Evolutionary conservation across 2,797 vertebrate species (phyloP).

Genomic region (Eidolon dupreanum): DNA sequence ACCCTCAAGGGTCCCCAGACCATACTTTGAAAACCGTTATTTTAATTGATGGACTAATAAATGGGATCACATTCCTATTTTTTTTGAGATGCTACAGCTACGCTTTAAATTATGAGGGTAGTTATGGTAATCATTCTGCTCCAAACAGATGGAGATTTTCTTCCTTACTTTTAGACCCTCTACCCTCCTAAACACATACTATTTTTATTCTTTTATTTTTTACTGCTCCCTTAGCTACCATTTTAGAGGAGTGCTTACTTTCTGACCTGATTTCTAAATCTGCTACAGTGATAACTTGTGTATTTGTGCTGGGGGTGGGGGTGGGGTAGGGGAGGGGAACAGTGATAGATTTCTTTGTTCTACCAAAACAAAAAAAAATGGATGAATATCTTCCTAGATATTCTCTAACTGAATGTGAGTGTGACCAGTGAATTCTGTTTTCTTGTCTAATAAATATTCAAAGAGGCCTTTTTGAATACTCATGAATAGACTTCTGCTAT

Average conservation of each 20-base stretch:
- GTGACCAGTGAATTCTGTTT: slow-evolving; percentile 28
- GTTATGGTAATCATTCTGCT: slow-evolving; percentile 6
- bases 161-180: not conserved
- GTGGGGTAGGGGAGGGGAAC: no score
- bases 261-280: not conserved
- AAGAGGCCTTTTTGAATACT: slow-evolving; percentile 37
- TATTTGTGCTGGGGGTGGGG: not conserved
- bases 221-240: not conserved
- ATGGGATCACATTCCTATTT: not conserved
- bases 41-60: not conserved
- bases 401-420: not conserved
- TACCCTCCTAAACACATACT: not conserved
- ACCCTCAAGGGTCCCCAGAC: not conserved
- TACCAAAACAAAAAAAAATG: not conserved
- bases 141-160: slow-evolving; percentile 1
- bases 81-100: slow-evolving; percentile 30
- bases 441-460: slow-evolving; percentile 46
- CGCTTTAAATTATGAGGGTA: not conserved
- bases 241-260: not conserved
- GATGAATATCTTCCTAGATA: not conserved
- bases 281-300: not conserved
- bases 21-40: not conserved
- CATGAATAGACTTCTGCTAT: not conserved
- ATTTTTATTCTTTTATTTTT: slow-evolving; percentile 11
- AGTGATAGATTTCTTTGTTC: not conserved